Evolutionary conservation across 2,113 vertebrate genomes (phyloP).

Genomic region (Tretioscincus oriximinensis): DNA sequence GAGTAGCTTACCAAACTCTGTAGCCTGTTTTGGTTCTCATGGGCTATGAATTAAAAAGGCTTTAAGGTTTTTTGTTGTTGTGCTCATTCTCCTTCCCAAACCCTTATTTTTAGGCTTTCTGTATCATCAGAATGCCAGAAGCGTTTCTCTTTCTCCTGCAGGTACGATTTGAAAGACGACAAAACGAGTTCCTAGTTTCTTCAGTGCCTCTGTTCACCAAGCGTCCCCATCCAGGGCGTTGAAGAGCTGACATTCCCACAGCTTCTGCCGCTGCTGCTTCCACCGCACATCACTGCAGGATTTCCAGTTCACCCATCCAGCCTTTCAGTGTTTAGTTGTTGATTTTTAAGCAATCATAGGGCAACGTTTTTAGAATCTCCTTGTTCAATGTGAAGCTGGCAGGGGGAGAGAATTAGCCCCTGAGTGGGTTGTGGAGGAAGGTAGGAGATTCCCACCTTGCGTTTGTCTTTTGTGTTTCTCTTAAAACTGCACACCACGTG

Average conservation of each 20-base stretch:
- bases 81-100: background rate
- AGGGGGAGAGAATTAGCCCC: background rate
- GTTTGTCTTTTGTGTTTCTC: background rate
- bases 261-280: background rate
- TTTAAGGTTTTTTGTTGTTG: background rate
- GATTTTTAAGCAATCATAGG: background rate
- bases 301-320: background rate
- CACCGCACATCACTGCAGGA: conserved; percentile 13
- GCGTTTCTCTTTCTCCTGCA: conserved; percentile 29
- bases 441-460: background rate
- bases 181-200: conserved; percentile 50
- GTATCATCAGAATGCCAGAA: background rate
- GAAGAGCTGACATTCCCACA: conserved; percentile 3
- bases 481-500: background rate
- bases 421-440: background rate
- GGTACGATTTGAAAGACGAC: conserved; percentile 67
- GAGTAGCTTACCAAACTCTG: background rate
- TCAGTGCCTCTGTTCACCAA: background rate
- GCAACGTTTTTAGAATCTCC: background rate
- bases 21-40: background rate
- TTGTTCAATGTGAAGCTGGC: background rate
- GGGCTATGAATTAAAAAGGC: background rate
- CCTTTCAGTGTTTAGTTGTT: conserved; percentile 1
- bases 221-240: background rate
- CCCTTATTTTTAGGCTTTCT: background rate